Conservation (phyloP, 1,140 invertebrate genomes). For the Philotrypesis tridentata region DNA sequence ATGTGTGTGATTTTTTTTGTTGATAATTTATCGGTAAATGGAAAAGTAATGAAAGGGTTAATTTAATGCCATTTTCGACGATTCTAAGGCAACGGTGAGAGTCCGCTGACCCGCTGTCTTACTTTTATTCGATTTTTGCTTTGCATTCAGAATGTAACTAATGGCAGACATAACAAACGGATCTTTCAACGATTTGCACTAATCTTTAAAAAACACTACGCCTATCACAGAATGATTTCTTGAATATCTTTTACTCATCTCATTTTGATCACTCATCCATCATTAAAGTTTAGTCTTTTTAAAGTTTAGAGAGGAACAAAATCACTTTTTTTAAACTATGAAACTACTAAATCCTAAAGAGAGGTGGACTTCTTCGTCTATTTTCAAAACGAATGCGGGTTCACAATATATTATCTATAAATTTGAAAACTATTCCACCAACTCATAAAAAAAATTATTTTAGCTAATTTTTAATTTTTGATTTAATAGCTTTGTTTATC, state of each 20-base stretch:
- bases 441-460: background rate
- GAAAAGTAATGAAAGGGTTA: constrained; percentile 7
- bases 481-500: constrained; percentile 29
- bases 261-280: constrained; percentile 4
- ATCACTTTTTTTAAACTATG: background rate
- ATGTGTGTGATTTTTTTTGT: background rate
- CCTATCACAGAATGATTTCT: constrained; percentile 51
- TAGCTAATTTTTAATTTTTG: constrained; percentile 20
- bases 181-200: constrained; percentile 27
- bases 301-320: constrained; percentile 32
- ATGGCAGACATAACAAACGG: constrained; percentile 22
- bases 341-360: background rate
- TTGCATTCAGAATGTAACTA: constrained; percentile 30
- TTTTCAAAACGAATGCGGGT: no score
- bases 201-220: constrained; percentile 36
- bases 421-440: background rate
- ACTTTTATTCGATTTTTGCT: background rate
- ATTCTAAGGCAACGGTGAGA: constrained; percentile 48
- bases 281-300: constrained; percentile 37
- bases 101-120: constrained; percentile 35
- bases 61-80: constrained; percentile 21
- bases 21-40: background rate
- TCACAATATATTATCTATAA: background rate
- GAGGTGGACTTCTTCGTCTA: background rate
- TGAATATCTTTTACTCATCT: constrained; percentile 18